phyloP scores from a whole-genome alignment of 2,113 vertebrate species.

The Xerus inauris region DNA sequence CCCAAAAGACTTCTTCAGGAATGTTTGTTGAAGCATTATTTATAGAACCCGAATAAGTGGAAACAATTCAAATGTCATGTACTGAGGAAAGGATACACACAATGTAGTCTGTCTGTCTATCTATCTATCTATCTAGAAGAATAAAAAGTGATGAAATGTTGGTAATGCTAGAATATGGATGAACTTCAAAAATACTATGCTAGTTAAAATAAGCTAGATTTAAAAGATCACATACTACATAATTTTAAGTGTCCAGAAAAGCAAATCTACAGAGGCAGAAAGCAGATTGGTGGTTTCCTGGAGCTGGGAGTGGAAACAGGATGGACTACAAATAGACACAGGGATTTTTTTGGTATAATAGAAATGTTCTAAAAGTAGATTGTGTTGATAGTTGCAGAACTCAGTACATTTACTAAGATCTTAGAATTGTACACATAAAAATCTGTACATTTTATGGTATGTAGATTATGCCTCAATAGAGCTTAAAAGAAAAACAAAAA shows the following conservation, averaged over 20 bases:
- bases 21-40: neutral
- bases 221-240: neutral
- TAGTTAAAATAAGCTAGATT: neutral
- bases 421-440: neutral
- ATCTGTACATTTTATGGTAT: neutral
- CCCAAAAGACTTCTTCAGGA: neutral
- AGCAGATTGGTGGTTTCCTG: neutral
- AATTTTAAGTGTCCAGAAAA: neutral
- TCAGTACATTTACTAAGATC: neutral
- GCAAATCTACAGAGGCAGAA: neutral
- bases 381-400: neutral
- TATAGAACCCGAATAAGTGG: neutral
- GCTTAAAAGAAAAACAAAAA: neutral
- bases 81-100: neutral
- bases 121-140: neutral
- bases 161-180: neutral
- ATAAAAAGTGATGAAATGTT: neutral
- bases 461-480: neutral
- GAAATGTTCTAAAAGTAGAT: slow-evolving; percentile 30
- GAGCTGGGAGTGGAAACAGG: neutral
- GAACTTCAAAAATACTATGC: neutral
- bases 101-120: neutral
- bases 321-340: neutral
- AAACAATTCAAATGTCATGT: neutral
- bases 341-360: neutral